Percentiles rank a stretch among this genome's conserved stretches.
Evolutionary conservation across 2,797 vertebrate genomes (phyloP).

Genomic region (Notamacropus eugenii): DNA sequence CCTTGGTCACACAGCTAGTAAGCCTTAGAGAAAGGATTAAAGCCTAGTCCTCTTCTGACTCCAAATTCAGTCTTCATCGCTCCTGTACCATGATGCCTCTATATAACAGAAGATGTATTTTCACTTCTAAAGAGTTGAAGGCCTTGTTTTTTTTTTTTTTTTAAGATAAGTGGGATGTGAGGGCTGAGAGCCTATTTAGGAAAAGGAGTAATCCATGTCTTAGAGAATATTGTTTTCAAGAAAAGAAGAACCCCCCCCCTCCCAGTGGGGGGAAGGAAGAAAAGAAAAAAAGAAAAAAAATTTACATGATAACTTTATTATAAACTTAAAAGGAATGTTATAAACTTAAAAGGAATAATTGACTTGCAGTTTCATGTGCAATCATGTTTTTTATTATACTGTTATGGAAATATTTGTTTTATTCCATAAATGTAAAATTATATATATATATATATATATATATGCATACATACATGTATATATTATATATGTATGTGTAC

Average conservation of each 20-base stretch:
- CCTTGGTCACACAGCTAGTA: not conserved
- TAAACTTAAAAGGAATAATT: not conserved
- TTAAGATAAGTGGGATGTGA: not conserved
- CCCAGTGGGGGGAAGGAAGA: no score
- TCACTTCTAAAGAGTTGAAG: not conserved
- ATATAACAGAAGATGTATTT: not conserved
- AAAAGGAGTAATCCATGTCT: not conserved
- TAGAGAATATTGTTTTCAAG: not conserved
- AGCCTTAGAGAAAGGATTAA: not conserved
- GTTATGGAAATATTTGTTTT: not conserved
- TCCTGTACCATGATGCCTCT: not conserved
- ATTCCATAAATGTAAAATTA: not conserved
- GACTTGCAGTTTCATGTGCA: not conserved
- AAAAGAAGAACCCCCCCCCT: not conserved
- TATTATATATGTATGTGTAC: no score
- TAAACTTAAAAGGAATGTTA: not conserved
- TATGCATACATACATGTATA: no score
- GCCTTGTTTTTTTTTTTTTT: not conserved
- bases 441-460: no score
- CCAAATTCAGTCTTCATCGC: no score
- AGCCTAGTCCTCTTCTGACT: not conserved
- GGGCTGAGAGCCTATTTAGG: not conserved
- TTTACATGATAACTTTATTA: not conserved
- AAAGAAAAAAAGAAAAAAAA: not conserved
- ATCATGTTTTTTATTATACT: not conserved